Conservation (phyloP, 2,797 vertebrate genomes). For the Lycodopsis pacificus region DNA sequence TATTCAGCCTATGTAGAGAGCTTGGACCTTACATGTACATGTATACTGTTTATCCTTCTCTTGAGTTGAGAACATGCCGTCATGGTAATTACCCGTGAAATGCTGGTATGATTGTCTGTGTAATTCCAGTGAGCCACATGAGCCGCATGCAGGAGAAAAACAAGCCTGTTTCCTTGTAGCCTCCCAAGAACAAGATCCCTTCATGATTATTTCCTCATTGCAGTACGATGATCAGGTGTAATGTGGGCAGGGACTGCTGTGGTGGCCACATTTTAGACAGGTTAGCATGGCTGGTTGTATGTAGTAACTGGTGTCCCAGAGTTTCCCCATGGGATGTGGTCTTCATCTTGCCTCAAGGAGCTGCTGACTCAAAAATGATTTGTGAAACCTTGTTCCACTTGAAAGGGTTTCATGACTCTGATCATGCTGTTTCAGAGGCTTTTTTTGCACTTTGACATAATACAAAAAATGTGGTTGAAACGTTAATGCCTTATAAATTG, state of each 20-base stretch:
- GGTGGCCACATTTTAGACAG: slow-evolving; percentile 33
- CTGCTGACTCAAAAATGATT: slow-evolving; percentile 23
- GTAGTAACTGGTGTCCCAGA: background rate
- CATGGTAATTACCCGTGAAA: slow-evolving; percentile 18
- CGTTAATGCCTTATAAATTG: background rate
- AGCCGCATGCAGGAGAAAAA: slow-evolving; percentile 7
- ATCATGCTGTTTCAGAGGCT: too few species aligned
- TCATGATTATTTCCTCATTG: slow-evolving; percentile 20
- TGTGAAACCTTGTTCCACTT: background rate
- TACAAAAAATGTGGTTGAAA: background rate
- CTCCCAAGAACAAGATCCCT: slow-evolving; percentile 6
- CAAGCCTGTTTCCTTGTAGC: background rate
- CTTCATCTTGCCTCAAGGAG: slow-evolving; percentile 10
- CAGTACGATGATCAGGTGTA: slow-evolving; percentile 39
- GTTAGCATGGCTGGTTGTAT: slow-evolving; percentile 19
- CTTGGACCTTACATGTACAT: background rate
- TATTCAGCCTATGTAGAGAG: background rate
- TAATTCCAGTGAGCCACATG: slow-evolving; percentile 31
- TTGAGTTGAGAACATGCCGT: background rate
- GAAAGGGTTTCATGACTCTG: background rate
- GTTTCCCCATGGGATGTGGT: background rate
- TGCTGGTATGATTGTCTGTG: slow-evolving; percentile 16
- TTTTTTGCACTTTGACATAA: too few species aligned
- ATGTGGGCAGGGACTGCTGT: slow-evolving; percentile 15
- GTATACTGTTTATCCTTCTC: background rate